Percentiles rank a stretch among this genome's conserved stretches.
phyloP scores from a whole-genome alignment of 2,888 invertebrate species.

The Drosophila conformis region DNA sequence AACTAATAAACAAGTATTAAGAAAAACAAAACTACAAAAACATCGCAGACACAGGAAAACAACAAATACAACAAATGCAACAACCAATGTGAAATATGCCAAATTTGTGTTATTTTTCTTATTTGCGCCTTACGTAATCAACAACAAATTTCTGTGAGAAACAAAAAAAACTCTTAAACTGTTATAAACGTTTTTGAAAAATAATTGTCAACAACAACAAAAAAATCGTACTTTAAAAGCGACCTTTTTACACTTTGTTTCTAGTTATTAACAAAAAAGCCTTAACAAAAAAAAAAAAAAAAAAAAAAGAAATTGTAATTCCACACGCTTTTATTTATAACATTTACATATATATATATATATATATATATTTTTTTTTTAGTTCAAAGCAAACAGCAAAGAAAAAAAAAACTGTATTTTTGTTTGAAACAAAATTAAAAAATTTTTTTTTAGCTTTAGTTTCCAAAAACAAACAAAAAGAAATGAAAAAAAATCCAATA shows the following conservation, averaged over 20 bases:
- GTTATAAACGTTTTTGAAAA: conserved; percentile 45
- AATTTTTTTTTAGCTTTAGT: conserved; percentile 45
- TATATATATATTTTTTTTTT: conserved; percentile 30
- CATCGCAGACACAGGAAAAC: conserved; percentile 11
- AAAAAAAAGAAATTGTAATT: conserved; percentile 71
- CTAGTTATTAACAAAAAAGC: conserved; percentile 48
- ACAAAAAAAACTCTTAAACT: conserved; percentile 36
- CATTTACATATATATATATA: conserved; percentile 34
- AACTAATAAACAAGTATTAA: conserved; percentile 47
- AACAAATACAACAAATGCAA: conserved; percentile 5
- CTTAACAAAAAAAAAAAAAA: conserved; percentile 42
- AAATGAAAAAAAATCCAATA: conserved; percentile 28
- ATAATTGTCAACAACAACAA: conserved; percentile 3
- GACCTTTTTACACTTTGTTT: conserved; percentile 52
- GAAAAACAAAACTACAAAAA: conserved; percentile 28
- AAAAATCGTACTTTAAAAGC: conserved; percentile 26
- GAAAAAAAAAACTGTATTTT: conserved; percentile 26
- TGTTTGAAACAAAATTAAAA: conserved; percentile 60
- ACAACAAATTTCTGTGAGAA: conserved; percentile 22
- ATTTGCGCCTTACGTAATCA: conserved; percentile 41
- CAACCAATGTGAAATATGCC: conserved; percentile 40
- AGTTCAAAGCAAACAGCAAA: conserved; percentile 41
- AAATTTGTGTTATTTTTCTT: conserved; percentile 48
- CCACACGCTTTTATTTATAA: conserved; percentile 78
- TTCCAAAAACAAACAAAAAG: conserved; percentile 22